Base-by-base conservation (phyloP, 2,888 invertebrate species). In the Venusia cambrica region DNA sequence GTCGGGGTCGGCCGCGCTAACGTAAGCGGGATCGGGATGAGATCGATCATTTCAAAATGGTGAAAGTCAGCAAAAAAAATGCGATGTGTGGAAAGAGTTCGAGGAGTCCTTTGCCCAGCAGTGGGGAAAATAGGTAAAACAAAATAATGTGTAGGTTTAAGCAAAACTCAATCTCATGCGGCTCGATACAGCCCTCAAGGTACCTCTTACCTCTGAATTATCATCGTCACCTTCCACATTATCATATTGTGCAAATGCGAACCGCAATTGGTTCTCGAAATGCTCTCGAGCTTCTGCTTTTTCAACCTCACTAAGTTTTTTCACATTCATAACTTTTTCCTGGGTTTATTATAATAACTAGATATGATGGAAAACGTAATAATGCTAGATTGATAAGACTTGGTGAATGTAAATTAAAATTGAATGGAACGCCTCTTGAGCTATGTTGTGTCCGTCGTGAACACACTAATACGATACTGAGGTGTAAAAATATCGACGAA, bases 401-500 rank as follows among this genome's bases (percentile, higher is more conserved):
- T n/a, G n/a, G n/a, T n/a, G n/a, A n/a, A n/a, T n/a, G n/a, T n/a
- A n/a, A n/a, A n/a, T n/a, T n/a, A n/a, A n/a, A n/a, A n/a, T n/a
- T n/a, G n/a, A n/a, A n/a, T n/a, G n/a, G n/a, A n/a, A n/a, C n/a
- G 22, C 12, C 25, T 24, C 34, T 40, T 39, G 9, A 21, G 31
- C 41, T 29, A 35, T 41, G 32, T 17, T 36, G 22, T 51, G 39
- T 31, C 38, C 58, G 45, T 55, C 46, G 51, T 49, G 12, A 45
- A 48, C 41, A 45, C 49, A 54, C 57, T 58, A 58, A 54, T 48
- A 48, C 50, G 46, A 41, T 39, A 27, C 35, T n/a, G 49, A 73
- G 68, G 79, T 81, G 80, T 74, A 60, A 76, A 73, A 54, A 38
- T 84, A 84, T 84, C 68, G 84, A 84, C 69, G 72, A 79, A 84